These are phyloP conservation scores for Mylabris sibirica DNA, from an alignment of 2,888 invertebrate species.

Conservation along the genomic window DNA sequence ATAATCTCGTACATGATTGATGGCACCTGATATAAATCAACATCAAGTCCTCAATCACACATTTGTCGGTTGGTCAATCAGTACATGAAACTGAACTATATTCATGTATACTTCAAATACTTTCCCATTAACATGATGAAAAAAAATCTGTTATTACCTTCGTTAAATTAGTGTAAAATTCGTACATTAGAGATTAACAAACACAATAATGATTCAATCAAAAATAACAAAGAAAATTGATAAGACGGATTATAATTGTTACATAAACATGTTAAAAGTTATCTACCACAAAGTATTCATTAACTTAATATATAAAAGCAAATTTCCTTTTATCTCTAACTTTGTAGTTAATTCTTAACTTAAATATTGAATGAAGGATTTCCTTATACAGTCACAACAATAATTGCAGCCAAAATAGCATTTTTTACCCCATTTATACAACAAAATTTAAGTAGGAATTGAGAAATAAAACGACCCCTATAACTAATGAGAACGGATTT, in stretches of 20 bases:
- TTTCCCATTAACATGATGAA: neutral
- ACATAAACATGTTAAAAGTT: neutral
- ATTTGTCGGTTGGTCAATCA: conserved; percentile 7
- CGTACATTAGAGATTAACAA: neutral
- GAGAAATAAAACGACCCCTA: too few relatives aligned
- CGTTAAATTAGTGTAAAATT: neutral
- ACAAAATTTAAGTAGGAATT: too few relatives aligned
- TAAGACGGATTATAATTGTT: neutral
- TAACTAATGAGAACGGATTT: too few relatives aligned
- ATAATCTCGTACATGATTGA: conserved; percentile 11
- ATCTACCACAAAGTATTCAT: neutral
- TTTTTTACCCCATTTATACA: too few relatives aligned
- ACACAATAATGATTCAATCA: neutral
- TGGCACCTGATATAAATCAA: conserved; percentile 6
- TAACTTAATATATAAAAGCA: neutral
- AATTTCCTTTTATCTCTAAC: neutral
- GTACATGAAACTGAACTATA: neutral
- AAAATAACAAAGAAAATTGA: neutral
- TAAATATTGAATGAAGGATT: too few relatives aligned
- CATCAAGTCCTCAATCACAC: conserved; percentile 12
- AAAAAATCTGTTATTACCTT: neutral
- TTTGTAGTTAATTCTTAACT: neutral
- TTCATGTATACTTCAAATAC: neutral
- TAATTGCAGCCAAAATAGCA: too few relatives aligned
- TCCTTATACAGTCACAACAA: too few relatives aligned